Percentiles rank a stretch among this genome's conserved stretches.
Conservation (phyloP, 2,113 vertebrate genomes). For the Datnioides undecimradiatus region DNA sequence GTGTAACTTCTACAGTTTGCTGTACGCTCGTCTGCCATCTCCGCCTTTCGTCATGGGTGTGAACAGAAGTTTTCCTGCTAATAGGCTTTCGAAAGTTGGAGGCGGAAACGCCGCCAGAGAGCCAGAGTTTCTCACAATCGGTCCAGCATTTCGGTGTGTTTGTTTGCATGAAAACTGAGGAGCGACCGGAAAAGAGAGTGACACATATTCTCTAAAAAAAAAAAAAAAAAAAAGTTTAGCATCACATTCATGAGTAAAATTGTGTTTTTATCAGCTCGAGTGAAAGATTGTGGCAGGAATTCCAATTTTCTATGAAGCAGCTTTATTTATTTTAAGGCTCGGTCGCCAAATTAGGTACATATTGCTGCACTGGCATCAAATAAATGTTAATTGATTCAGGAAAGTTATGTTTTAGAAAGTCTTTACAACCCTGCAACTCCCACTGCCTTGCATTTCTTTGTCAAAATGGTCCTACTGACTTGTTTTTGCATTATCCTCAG, state of each 20-base stretch:
- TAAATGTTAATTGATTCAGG: background rate
- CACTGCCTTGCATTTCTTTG: background rate
- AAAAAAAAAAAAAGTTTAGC: background rate
- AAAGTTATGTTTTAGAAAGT: background rate
- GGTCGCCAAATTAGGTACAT: background rate
- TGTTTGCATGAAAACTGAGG: slow-evolving; percentile 19
- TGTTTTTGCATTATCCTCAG: too few relatives aligned
- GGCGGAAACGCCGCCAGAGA: slow-evolving; percentile 7
- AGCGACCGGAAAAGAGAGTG: background rate
- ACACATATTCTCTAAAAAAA: background rate
- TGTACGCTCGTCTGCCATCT: background rate
- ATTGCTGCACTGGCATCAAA: background rate
- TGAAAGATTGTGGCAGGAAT: background rate
- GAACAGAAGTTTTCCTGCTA: slow-evolving; percentile 36
- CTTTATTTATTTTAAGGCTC: slow-evolving; percentile 7
- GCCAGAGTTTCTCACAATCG: slow-evolving; percentile 17
- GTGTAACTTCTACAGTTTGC: slow-evolving; percentile 19
- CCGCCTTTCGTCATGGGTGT: background rate
- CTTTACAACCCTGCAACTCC: background rate
- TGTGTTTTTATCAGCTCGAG: background rate
- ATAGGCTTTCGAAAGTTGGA: slow-evolving; percentile 14
- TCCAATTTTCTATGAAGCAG: background rate
- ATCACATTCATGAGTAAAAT: background rate
- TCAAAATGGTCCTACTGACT: too few relatives aligned
- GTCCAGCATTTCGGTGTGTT: background rate